Percentiles rank a stretch among this genome's conserved stretches.
phyloP scores from a whole-genome alignment of 2,797 vertebrate species.

The Acanthornis magna region DNA sequence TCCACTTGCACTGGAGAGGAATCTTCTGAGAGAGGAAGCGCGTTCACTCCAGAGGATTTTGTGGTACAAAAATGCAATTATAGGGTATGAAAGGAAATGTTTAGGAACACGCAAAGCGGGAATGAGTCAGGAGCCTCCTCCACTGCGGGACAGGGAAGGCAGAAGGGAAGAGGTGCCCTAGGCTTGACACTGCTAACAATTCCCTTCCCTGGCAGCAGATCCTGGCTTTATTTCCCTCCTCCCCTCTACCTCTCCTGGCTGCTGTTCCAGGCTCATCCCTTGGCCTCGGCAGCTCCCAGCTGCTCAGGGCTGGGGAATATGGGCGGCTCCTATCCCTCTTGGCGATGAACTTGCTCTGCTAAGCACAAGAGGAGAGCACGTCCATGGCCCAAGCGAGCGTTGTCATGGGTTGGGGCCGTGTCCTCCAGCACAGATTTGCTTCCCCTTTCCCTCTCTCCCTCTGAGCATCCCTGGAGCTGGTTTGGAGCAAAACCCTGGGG shows the following conservation, averaged over 20 bases:
- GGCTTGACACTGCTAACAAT: rapidly evolving
- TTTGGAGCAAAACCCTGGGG: not conserved
- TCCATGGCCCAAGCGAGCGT: rapidly evolving
- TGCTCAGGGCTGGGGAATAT: not conserved
- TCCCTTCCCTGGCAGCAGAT: not conserved
- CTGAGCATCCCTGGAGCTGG: not conserved
- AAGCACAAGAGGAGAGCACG: not conserved
- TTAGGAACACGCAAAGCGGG: not conserved
- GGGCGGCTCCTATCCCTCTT: not conserved
- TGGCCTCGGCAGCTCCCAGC: not conserved
- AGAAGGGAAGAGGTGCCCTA: not conserved
- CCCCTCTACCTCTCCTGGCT: not conserved
- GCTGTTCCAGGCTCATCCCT: not conserved
- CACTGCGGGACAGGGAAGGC: not conserved
- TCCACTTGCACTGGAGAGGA: not conserved
- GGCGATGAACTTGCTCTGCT: not conserved
- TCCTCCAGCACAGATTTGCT: not conserved
- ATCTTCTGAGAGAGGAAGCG: not conserved
- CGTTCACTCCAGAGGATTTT: not conserved
- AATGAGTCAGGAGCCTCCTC: not conserved
- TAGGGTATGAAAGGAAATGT: not conserved
- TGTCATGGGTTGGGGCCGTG: not conserved
- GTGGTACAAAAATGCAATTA: not conserved
- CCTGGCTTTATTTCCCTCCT: not conserved
- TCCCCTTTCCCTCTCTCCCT: not conserved